Evolutionary conservation across 2,888 invertebrate species (phyloP).

Genomic region (Nomada ferruginata): DNA sequence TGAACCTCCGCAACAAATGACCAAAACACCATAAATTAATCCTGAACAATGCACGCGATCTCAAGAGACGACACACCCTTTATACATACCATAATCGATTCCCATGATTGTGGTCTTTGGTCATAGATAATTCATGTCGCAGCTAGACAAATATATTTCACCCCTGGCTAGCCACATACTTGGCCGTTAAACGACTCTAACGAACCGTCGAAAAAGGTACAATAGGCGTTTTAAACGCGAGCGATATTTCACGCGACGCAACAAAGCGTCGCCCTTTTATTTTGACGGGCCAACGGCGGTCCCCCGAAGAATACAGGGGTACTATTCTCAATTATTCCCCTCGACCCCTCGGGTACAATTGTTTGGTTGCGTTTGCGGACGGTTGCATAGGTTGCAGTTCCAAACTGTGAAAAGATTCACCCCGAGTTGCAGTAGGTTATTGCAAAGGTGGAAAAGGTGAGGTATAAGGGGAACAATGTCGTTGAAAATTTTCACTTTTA

Average conservation of each 20-base stretch:
- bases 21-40: slow-evolving; percentile 18
- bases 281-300: slow-evolving; percentile 49
- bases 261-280: slow-evolving; percentile 63
- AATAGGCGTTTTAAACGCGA: slow-evolving; percentile 59
- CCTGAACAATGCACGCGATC: background rate
- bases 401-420: background rate
- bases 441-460: background rate
- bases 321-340: slow-evolving; percentile 53
- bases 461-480: background rate
- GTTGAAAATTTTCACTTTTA: background rate
- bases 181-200: slow-evolving; percentile 66
- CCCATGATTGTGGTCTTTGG: slow-evolving; percentile 25
- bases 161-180: slow-evolving; percentile 32
- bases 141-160: slow-evolving; percentile 46
- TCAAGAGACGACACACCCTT: slow-evolving; percentile 17
- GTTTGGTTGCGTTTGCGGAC: slow-evolving; percentile 12
- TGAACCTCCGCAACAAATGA: background rate
- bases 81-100: slow-evolving; percentile 38
- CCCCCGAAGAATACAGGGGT: slow-evolving; percentile 47
- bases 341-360: background rate
- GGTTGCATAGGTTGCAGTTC: slow-evolving; percentile 3
- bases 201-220: slow-evolving; percentile 63
- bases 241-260: slow-evolving; percentile 67
- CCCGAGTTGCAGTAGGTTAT: background rate
- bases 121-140: slow-evolving; percentile 40